These are phyloP conservation scores for Pomacea maculata DNA, from an alignment of 1,140 invertebrate genomes.

Conservation along the genomic window DNA sequence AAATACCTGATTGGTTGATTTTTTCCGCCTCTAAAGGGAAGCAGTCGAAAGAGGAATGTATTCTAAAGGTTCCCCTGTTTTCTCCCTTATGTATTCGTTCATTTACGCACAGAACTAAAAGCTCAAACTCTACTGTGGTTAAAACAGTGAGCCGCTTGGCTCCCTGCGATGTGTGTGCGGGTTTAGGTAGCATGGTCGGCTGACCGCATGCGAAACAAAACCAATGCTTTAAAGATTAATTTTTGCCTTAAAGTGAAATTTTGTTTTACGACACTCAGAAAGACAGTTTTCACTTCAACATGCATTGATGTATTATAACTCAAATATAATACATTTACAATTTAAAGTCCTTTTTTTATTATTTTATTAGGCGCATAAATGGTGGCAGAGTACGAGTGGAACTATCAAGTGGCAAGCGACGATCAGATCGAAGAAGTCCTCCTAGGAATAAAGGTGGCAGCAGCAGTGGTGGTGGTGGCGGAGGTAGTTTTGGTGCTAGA, in stretches of 20 bases:
- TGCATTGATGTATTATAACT: background rate
- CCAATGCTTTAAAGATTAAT: background rate
- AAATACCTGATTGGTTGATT: too few relatives aligned
- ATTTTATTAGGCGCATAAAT: conserved; percentile 71
- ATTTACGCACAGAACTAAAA: too few relatives aligned
- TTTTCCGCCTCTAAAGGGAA: too few relatives aligned
- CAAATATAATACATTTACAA: background rate
- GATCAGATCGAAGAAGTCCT: conserved; percentile 57
- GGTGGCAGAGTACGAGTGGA: conserved; percentile 89
- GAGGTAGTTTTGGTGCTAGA: conserved; percentile 7
- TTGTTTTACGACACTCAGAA: background rate
- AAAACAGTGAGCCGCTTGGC: too few relatives aligned
- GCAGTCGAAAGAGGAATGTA: too few relatives aligned
- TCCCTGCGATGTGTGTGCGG: too few relatives aligned
- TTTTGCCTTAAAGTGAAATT: background rate
- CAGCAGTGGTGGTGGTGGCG: conserved; percentile 65
- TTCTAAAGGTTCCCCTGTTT: too few relatives aligned
- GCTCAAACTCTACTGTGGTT: too few relatives aligned
- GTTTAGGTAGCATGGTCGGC: too few relatives aligned
- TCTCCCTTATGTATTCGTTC: too few relatives aligned
- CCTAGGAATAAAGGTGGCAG: conserved; percentile 72
- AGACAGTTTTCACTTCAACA: background rate
- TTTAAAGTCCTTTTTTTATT: conserved; percentile 1
- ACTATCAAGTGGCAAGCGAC: conserved; percentile 81
- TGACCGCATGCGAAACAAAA: too few relatives aligned